Evolutionary conservation across 2,113 vertebrate genomes (phyloP).

Genomic region (Uropsilus gracilis): DNA sequence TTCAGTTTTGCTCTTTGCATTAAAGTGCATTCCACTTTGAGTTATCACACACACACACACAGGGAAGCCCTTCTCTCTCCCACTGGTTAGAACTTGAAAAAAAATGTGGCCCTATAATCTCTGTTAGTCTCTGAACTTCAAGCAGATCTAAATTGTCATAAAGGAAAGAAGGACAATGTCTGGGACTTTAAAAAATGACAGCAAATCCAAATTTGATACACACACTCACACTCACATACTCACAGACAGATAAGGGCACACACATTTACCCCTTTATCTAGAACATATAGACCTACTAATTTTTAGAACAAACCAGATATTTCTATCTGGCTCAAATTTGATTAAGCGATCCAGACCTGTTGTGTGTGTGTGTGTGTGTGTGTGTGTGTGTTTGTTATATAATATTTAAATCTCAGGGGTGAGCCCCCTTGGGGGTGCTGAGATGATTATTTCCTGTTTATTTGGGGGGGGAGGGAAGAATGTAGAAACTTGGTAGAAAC

Average conservation of each 20-base stretch:
- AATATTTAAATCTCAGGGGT: neutral
- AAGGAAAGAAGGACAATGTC: slow-evolving; percentile 9
- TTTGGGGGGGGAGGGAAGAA: neutral
- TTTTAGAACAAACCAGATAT: slow-evolving; percentile 28
- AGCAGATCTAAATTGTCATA: neutral
- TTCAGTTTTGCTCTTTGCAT: neutral
- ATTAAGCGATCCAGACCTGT: slow-evolving; percentile 2
- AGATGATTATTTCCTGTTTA: neutral
- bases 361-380: too few species aligned
- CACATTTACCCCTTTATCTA: slow-evolving; percentile 43
- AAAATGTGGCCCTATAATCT: neutral
- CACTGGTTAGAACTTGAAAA: neutral
- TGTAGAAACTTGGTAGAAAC: slow-evolving; percentile 22
- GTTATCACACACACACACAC: neutral
- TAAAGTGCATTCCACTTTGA: neutral
- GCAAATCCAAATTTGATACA: neutral
- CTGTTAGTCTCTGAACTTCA: neutral
- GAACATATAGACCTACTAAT: slow-evolving; percentile 53
- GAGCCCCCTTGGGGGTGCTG: neutral
- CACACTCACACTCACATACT: fast-evolving
- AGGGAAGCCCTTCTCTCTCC: neutral
- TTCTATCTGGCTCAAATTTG: slow-evolving; percentile 66
- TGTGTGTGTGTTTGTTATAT: neutral
- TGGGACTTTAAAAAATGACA: slow-evolving; percentile 45
- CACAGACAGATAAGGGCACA: neutral